Evolutionary conservation across 2,797 vertebrate species (phyloP), one percentile per base, ranked within the genome.

Genomic region (Scyliorhinus canicula): DNA sequence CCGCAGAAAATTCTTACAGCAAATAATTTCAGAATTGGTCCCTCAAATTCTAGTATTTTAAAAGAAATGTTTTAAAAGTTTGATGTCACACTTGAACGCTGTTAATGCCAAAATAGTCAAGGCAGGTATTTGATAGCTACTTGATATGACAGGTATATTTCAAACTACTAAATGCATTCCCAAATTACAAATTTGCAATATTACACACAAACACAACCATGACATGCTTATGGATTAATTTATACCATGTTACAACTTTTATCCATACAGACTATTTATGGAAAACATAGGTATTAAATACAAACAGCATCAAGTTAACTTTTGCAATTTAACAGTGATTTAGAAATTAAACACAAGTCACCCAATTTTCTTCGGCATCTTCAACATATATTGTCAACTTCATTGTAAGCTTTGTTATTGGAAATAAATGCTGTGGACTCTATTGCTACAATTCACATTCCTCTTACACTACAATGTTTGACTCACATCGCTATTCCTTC

Each of bases 191-290:
- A 91, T 24, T 60, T 60, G 55, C 86, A 90, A 60, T 55, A 55
- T 35, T 55, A 55, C 2, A 85, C 26, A 55, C 28, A 85, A 47
- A 86, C 84, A 86, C 84, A 86, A 86, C 55, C 84, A 55, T 31
- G 84, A 35, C 84, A 86, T 86, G 84, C 31, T 86, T 86, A 55
- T 86, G 35, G 28, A 19, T 86, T 52, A 26, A 86, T 55, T 55
- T n/a, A 60, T 82, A 82, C 24, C 24, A 90, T 16, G 16, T 14
- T 88, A 88, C 50, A 52, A 55, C 31, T 88, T 88, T 24, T 60
- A 90, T 90, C 60, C 35, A 57, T 60, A 90, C 60, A 90, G 40
- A 55, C 55, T 60, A 90, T 90, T 90, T 90, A 90, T n/a, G 8
- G 31, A 90, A 90, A 90, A 90, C 14, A 35, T 60, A 90, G 16